Base-by-base conservation (phyloP, 2,113 vertebrate genomes). In the Oreotrochilus melanogaster region DNA sequence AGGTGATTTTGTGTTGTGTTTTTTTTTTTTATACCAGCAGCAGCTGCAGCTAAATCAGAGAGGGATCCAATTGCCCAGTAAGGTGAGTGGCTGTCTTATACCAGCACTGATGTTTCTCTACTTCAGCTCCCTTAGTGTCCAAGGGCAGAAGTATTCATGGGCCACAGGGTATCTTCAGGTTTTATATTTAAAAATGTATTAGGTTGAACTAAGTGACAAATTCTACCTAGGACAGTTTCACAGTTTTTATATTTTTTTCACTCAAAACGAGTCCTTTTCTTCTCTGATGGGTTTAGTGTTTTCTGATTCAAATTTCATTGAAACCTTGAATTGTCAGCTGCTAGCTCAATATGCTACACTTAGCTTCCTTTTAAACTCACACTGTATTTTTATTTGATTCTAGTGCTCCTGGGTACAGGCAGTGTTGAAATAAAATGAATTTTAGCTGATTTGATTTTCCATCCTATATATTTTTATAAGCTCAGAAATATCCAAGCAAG, bases 361-460 rank as follows among this genome's bases (percentile, higher is more conserved):
- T 94, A 96, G 85, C 92, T 95, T 93, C 47, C 67, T 93, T 86
- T 95, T 71, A 96, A 93, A 96, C 31, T 92, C 67, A 45, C 45
- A 48, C 28, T 93, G 93, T 90, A 95, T 85, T 72, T 93, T 96
- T 88, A 96, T 97, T 95, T 94, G 89, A 97, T 95, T 97, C 89
- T 65, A 64, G 65, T 62, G 95, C 74, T 95, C 67, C 64, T 88
- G 88, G 86, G 88, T 88, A 89, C 53, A 95, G 21, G 70, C 7
- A 1, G 56, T 92, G 93, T 86, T 93, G 86, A 97, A 96, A 96
- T 78, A 97, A 97, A 97, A 97, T 69, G 74, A 57, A 91, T 96
- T 97, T 96, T 79, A 94, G 95, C 35, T 88, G 89, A 97, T 97
- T 96, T 96, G 88, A 96, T 97, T 97, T 97, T 97, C 80, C 60